phyloP scores from a whole-genome alignment of 2,113 vertebrate species.

The Barnardius zonarius region DNA sequence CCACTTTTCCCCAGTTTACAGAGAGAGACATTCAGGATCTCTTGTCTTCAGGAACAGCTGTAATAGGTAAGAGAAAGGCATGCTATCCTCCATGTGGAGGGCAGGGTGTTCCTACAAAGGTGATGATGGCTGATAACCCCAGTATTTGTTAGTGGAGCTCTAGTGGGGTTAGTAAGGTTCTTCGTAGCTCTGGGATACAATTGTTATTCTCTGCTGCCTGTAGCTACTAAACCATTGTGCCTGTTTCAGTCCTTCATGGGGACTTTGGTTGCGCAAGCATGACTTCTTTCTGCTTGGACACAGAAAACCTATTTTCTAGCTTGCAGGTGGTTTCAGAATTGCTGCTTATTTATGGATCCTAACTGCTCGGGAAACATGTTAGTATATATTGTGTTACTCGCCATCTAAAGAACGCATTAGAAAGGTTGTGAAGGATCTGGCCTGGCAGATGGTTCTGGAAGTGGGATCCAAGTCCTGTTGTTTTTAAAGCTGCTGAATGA shows the following conservation, averaged over 20 bases:
- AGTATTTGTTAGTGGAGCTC: not conserved
- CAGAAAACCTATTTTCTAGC: not conserved
- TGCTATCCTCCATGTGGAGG: not conserved
- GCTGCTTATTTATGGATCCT: not conserved
- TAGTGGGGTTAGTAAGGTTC: not conserved
- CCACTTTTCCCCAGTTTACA: not conserved
- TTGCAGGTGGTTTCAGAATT: not conserved
- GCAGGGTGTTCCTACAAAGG: not conserved
- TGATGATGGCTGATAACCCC: not conserved
- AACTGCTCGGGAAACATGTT: not conserved
- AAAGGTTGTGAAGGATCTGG: not conserved
- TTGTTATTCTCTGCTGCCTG: not conserved
- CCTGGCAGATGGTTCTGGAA: not conserved
- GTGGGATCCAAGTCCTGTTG: not conserved
- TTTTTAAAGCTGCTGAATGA: not conserved
- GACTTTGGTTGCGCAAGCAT: not conserved
- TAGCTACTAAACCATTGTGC: not conserved
- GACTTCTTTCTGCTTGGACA: not conserved
- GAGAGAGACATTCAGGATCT: not conserved
- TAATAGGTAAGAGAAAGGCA: not conserved
- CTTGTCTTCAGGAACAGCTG: not conserved
- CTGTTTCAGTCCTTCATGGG: not conserved
- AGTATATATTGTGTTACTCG: not conserved
- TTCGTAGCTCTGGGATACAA: not conserved
- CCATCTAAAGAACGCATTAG: not conserved